phyloP scores from a whole-genome alignment of 2,113 vertebrate species.

The Sprattus sprattus region DNA sequence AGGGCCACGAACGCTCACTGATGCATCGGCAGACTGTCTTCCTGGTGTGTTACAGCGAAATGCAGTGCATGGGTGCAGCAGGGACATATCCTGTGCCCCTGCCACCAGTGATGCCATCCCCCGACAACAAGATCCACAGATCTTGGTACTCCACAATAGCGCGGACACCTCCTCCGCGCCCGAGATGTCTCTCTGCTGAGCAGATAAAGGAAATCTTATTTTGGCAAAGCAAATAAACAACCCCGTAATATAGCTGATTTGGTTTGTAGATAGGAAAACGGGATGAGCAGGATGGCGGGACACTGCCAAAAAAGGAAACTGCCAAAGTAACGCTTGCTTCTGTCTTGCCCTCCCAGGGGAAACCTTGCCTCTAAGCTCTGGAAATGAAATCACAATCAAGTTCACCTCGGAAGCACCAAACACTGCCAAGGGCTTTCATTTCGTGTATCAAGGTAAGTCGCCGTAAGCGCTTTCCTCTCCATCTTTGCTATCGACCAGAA shows the following conservation, averaged over 20 bases:
- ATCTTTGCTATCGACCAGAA: neutral
- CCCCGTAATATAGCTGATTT: neutral
- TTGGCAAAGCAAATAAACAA: neutral
- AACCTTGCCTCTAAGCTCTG: constrained; percentile 92
- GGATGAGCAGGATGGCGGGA: neutral
- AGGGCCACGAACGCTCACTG: too few relatives aligned
- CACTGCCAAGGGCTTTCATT: constrained; percentile 97
- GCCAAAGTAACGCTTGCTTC: neutral
- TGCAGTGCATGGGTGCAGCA: too few relatives aligned
- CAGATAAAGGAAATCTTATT: neutral
- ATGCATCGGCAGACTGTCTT: too few relatives aligned
- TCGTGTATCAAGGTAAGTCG: constrained; percentile 94
- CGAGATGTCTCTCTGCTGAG: neutral
- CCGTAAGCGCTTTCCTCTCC: neutral
- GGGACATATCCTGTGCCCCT: neutral
- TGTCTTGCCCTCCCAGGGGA: constrained; percentile 80
- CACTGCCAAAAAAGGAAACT: neutral
- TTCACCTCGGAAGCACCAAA: constrained; percentile 89
- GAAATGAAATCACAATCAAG: constrained; percentile 92
- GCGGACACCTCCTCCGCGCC: neutral
- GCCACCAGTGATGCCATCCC: neutral
- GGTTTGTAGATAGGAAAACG: neutral
- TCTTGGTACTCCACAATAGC: neutral
- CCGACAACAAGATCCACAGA: neutral
- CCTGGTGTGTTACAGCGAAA: too few relatives aligned